A percentile compares a stretch with the other conserved stretches of the same genome.
phyloP scores from a whole-genome alignment of 2,888 invertebrate species.

The Macaria liturata region DNA sequence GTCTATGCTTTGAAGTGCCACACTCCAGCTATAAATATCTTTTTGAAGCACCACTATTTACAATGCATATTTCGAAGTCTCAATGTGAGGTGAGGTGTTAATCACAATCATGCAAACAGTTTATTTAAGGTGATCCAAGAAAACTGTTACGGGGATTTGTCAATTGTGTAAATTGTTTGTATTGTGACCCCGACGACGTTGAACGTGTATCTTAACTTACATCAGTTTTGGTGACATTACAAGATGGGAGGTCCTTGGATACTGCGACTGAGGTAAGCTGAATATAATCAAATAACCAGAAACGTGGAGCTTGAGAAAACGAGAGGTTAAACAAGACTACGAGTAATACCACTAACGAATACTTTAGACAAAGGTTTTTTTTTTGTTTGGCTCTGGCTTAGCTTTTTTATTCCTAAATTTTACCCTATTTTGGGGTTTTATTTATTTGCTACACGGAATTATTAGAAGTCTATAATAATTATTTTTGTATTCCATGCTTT shows the following conservation, averaged over 20 bases:
- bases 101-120: conserved; percentile 78
- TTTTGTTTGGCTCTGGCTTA: too few species aligned
- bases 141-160: conserved; percentile 71
- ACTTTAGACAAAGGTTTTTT: too few species aligned
- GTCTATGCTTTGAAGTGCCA: conserved; percentile 60
- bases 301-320: too few species aligned
- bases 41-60: conserved; percentile 58
- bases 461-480: too few species aligned
- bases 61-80: conserved; percentile 71
- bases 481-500: too few species aligned
- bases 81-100: conserved; percentile 77
- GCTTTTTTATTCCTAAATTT: too few species aligned
- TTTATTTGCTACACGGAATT: too few species aligned
- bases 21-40: conserved; percentile 71
- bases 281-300: conserved; percentile 1
- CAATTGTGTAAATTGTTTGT: conserved; percentile 76
- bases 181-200: conserved; percentile 31
- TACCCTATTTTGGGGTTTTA: too few species aligned
- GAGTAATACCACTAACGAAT: too few species aligned
- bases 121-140: conserved; percentile 76
- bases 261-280: conserved; percentile 9
- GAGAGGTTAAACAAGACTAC: too few species aligned
- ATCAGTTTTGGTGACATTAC: conserved; percentile 33
- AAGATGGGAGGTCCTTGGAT: conserved; percentile 13
- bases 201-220: conserved; percentile 57